phyloP scores from a whole-genome alignment of 2,797 vertebrate genomes.

The Merluccius polli region DNA sequence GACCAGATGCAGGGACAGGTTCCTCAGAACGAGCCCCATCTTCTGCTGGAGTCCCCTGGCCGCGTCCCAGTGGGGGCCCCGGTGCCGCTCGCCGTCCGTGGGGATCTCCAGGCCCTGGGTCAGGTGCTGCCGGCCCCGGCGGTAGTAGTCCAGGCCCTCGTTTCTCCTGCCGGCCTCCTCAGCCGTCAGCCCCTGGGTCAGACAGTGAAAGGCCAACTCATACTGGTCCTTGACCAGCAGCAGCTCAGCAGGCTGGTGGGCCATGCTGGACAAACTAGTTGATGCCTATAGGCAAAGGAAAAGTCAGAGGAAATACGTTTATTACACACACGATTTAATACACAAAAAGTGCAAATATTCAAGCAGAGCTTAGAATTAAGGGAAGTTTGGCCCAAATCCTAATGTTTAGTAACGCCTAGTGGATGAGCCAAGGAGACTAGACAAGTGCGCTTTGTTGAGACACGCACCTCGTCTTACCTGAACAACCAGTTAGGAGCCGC shows the following conservation, averaged over 20 bases:
- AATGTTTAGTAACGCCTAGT: no score
- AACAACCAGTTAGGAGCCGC: background rate
- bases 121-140: constrained; percentile 78
- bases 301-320: background rate
- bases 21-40: constrained; percentile 80
- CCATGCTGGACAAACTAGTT: constrained; percentile 10
- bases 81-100: constrained; percentile 54
- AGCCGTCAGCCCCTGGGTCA: constrained; percentile 78
- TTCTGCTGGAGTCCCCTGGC: constrained; percentile 83
- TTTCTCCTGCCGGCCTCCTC: constrained; percentile 77
- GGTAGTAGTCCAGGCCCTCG: constrained; percentile 78
- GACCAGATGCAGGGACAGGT: constrained; percentile 68
- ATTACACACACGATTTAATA: background rate
- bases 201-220: constrained; percentile 75
- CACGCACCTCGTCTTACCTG: background rate
- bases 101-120: constrained; percentile 75
- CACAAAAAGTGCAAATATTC: background rate
- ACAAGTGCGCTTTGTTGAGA: no score
- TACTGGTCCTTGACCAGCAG: constrained; percentile 82
- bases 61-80: constrained; percentile 75
- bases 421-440: background rate
- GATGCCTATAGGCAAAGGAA: background rate
- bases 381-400: background rate
- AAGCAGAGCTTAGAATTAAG: background rate
- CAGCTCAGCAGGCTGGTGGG: constrained; percentile 76